Evolutionary conservation across 2,888 invertebrate genomes (phyloP).

Genomic region (Salpingus planirostris): DNA sequence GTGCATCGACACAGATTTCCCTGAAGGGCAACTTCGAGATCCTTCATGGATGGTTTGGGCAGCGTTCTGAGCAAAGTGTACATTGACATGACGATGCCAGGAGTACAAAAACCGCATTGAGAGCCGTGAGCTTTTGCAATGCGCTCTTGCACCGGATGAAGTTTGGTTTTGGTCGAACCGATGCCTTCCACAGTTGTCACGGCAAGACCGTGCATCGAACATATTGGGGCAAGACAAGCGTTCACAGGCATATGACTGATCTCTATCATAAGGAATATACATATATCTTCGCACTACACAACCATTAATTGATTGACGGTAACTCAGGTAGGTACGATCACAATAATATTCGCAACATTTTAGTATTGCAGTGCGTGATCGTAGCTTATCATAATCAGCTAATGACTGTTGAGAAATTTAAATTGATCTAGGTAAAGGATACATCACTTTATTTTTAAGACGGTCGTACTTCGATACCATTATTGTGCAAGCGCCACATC

Average conservation of each 20-base stretch:
- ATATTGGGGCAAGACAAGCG: slow-evolving; percentile 82
- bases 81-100: slow-evolving; percentile 97
- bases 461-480: slow-evolving; percentile 74
- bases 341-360: background rate
- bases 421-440: slow-evolving; percentile 35
- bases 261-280: no score
- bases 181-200: slow-evolving; percentile 92
- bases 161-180: slow-evolving; percentile 65
- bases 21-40: slow-evolving; percentile 74
- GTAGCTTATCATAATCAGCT: no score
- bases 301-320: no score
- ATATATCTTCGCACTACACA: no score
- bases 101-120: slow-evolving; percentile 75
- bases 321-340: no score
- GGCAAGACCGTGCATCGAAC: slow-evolving; percentile 77
- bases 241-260: slow-evolving; percentile 78
- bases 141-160: slow-evolving; percentile 83
- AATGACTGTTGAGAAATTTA: no score
- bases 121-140: slow-evolving; percentile 87
- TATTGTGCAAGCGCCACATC: slow-evolving; percentile 92
- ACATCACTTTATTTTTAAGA: slow-evolving; percentile 45
- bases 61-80: slow-evolving; percentile 73
- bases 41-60: slow-evolving; percentile 60
- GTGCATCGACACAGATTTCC: slow-evolving; percentile 87
- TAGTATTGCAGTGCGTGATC: background rate